A percentile compares a stretch with the other conserved stretches of the same genome.
Conservation (phyloP, 2,113 vertebrate genomes). For the Halichoerus grypus region DNA sequence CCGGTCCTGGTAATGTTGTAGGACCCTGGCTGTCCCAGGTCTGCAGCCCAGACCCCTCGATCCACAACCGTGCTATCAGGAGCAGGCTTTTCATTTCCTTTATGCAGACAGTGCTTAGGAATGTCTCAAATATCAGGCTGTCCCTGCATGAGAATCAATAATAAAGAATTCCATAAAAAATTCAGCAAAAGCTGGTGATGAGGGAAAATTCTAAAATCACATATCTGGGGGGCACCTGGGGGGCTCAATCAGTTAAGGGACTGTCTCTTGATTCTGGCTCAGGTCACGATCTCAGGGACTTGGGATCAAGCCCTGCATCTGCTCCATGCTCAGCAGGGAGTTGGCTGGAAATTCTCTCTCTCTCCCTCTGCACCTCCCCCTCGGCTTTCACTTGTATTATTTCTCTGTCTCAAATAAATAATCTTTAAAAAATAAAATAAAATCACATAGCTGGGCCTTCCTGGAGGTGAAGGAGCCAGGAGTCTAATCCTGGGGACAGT, state of each 20-base stretch:
- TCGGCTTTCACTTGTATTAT: not conserved
- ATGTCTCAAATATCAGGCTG: not conserved
- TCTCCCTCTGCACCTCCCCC: not conserved
- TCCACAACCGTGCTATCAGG: fast-evolving
- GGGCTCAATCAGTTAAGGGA: too few species aligned
- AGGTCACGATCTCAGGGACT: not conserved
- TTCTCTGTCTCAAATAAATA: not conserved
- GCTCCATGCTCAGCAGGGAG: not conserved
- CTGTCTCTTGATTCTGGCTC: not conserved
- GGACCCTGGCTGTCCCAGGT: not conserved
- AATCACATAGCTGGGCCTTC: not conserved
- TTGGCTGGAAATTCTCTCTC: not conserved
- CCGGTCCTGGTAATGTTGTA: not conserved
- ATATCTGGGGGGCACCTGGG: not conserved
- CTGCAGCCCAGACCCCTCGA: not conserved
- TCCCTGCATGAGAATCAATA: too few species aligned
- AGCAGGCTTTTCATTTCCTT: not conserved
- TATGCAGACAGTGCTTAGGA: not conserved
- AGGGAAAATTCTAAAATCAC: not conserved
- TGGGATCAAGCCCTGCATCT: not conserved
- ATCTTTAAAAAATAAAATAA: not conserved
- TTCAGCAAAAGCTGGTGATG: not conserved
- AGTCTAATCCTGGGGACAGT: not conserved
- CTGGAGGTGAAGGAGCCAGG: not conserved
- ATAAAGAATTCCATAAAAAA: not conserved